Conservation (phyloP, 2,888 invertebrate species). For the Lochmaea crataegi region DNA sequence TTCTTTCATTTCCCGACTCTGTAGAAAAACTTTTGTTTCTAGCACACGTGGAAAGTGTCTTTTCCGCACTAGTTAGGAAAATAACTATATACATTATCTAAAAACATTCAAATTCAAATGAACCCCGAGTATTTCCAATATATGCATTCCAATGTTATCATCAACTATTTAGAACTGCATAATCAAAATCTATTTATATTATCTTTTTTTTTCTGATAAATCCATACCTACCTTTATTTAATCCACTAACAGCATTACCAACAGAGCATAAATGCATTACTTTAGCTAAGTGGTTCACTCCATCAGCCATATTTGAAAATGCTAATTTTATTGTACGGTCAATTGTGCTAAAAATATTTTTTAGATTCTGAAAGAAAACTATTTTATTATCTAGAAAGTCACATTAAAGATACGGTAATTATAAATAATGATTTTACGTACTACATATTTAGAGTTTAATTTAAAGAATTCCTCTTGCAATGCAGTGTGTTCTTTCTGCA, state of each 20-base stretch:
- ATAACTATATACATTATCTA: too few species aligned
- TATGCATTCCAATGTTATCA: too few species aligned
- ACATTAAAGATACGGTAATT: not conserved
- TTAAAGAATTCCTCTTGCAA: conserved; percentile 37
- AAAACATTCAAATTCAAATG: too few species aligned
- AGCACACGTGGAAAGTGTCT: too few species aligned
- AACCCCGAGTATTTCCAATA: too few species aligned
- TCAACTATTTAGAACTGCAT: too few species aligned
- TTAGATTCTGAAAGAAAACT: conserved; percentile 36
- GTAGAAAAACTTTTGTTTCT: too few species aligned
- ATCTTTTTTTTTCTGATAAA: too few species aligned
- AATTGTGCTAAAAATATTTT: conserved; percentile 38
- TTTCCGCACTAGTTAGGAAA: too few species aligned
- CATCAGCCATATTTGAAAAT: conserved; percentile 34
- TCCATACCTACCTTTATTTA: conserved; percentile 38
- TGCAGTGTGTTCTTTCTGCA: conserved; percentile 30
- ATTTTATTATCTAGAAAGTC: not conserved
- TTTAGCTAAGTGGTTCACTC: conserved; percentile 31
- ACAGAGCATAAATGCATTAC: conserved; percentile 40
- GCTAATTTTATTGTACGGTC: conserved; percentile 34
- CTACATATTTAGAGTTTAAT: conserved; percentile 41
- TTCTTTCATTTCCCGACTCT: too few species aligned
- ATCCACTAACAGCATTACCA: conserved; percentile 31
- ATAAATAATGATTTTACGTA: conserved; percentile 25
- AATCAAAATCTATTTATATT: too few species aligned